Percentiles rank a stretch among this genome's conserved stretches.
Conservation (phyloP, 2,797 vertebrate genomes). For the Argyrosomus regius region DNA sequence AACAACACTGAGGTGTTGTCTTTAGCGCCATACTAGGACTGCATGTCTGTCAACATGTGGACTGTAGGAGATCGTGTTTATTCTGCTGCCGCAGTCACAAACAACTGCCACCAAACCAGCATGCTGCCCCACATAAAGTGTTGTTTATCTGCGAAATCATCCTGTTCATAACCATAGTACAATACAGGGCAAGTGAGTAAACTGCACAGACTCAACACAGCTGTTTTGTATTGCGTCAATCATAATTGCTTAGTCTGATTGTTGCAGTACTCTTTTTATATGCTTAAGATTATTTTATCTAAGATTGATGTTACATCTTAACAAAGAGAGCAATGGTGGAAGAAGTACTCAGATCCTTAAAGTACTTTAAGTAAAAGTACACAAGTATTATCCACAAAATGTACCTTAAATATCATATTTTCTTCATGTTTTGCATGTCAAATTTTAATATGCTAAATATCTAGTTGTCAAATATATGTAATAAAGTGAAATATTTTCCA, state of each 20-base stretch:
- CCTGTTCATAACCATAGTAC: slow-evolving; percentile 7
- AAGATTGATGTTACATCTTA: neutral
- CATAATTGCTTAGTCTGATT: neutral
- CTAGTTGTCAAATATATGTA: neutral
- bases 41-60: slow-evolving; percentile 60
- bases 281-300: neutral
- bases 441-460: neutral
- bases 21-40: slow-evolving; percentile 55
- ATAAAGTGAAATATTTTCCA: neutral
- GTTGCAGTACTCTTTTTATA: neutral
- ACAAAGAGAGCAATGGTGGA: neutral
- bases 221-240: slow-evolving; percentile 3
- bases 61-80: slow-evolving; percentile 52
- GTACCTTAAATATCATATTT: neutral
- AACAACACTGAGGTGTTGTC: slow-evolving; percentile 63
- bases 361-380: slow-evolving; percentile 6
- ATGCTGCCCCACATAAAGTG: neutral
- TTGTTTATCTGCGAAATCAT: slow-evolving; percentile 33
- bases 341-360: neutral
- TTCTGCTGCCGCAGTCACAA: slow-evolving; percentile 52
- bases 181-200: slow-evolving; percentile 1
- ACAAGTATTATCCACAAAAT: neutral
- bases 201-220: neutral
- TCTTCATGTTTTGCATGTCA: neutral
- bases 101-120: slow-evolving; percentile 26